Conservation (phyloP, 2,113 vertebrate species). For the Burhinus oedicnemus region DNA sequence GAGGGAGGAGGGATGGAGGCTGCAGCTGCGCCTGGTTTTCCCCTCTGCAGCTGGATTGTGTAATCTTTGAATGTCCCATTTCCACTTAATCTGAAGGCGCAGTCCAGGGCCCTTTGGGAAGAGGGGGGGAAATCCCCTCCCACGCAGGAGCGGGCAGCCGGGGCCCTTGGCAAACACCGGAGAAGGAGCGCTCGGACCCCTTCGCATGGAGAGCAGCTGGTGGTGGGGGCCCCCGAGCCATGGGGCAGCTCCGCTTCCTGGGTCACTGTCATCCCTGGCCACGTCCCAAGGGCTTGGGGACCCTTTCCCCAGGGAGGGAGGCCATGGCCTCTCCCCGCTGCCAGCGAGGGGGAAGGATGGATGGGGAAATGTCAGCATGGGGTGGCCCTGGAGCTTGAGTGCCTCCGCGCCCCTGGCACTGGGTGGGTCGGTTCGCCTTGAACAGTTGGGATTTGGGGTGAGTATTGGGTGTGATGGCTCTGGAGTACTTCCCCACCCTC, state of each 20-base stretch:
- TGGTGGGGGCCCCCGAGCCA: accelerated
- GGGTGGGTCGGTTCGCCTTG: neutral
- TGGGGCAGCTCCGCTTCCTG: accelerated
- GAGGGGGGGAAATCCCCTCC: neutral
- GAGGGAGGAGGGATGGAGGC: neutral
- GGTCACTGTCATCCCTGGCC: neutral
- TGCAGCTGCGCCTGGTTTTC: neutral
- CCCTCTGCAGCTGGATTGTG: neutral
- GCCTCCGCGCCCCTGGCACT: neutral
- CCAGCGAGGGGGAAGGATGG: neutral
- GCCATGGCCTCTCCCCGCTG: accelerated
- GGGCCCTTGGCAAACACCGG: neutral
- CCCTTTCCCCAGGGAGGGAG: neutral
- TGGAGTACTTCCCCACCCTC: neutral
- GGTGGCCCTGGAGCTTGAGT: neutral
- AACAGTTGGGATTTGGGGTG: neutral
- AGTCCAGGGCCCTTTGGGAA: neutral
- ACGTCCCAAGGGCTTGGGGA: neutral
- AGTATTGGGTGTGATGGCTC: neutral
- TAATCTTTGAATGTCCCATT: conserved; percentile 35
- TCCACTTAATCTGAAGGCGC: conserved; percentile 26
- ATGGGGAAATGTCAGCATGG: neutral
- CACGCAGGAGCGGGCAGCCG: neutral
- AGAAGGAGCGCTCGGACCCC: neutral
- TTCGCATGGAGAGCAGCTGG: neutral